A percentile compares a stretch with the other conserved stretches of the same genome.
Conservation (phyloP, 2,888 invertebrate species). For the Latrodectus hesperus region DNA sequence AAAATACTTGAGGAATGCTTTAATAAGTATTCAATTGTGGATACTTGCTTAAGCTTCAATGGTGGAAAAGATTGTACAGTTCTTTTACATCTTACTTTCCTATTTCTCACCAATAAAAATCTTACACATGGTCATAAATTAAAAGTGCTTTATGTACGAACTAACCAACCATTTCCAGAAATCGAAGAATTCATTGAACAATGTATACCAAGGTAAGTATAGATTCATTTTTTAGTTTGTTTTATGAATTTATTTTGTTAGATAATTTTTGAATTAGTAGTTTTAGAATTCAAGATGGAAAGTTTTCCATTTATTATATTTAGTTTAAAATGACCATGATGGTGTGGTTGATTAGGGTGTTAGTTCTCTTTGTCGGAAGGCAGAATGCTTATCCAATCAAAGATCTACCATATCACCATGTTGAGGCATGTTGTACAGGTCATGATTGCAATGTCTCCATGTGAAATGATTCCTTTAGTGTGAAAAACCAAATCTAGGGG, state of each 20-base stretch:
- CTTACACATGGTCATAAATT: slow-evolving; percentile 73
- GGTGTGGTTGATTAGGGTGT: background rate
- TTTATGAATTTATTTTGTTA: background rate
- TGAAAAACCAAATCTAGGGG: too few species aligned
- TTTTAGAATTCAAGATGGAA: background rate
- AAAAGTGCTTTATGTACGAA: slow-evolving; percentile 86
- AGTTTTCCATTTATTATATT: background rate
- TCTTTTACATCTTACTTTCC: slow-evolving; percentile 83
- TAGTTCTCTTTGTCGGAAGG: background rate
- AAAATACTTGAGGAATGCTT: slow-evolving; percentile 72
- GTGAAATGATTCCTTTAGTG: too few species aligned
- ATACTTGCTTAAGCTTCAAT: slow-evolving; percentile 94
- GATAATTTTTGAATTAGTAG: background rate
- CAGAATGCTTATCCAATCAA: background rate
- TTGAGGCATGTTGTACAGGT: too few species aligned
- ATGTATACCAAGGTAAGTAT: slow-evolving; percentile 78
- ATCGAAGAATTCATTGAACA: slow-evolving; percentile 86
- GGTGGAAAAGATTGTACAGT: slow-evolving; percentile 99
- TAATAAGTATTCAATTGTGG: slow-evolving; percentile 80
- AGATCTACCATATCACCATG: background rate
- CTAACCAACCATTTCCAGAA: slow-evolving; percentile 88
- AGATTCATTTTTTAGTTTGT: background rate
- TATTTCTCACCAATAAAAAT: slow-evolving; percentile 75
- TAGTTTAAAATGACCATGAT: too few species aligned
- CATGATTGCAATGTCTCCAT: too few species aligned